These are phyloP conservation scores for Slavum lentiscoides DNA, from an alignment of 2,888 invertebrate species.

Conservation along the genomic window DNA sequence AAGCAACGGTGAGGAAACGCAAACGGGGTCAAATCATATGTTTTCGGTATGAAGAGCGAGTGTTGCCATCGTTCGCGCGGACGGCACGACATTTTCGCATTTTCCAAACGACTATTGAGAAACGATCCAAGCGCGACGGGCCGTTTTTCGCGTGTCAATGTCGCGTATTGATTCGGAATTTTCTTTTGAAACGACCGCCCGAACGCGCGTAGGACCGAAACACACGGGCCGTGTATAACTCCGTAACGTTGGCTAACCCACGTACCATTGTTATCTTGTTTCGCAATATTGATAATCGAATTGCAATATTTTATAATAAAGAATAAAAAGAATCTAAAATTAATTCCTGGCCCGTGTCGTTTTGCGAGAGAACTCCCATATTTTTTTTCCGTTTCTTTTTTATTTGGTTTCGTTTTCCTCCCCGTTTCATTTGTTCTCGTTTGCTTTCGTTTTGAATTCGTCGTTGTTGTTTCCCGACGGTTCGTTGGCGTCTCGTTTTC, in stretches of 20 bases:
- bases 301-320: background rate
- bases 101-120: background rate
- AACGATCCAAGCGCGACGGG: background rate
- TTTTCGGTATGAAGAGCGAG: slow-evolving; percentile 6
- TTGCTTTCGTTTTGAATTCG: too few species aligned
- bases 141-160: background rate
- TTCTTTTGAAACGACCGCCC: background rate
- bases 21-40: slow-evolving; percentile 11
- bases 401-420: background rate
- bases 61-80: slow-evolving; percentile 5
- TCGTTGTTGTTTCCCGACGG: background rate
- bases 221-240: background rate
- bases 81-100: background rate
- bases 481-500: background rate
- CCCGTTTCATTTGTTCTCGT: too few species aligned
- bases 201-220: too few species aligned
- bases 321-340: slow-evolving; percentile 33
- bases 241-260: slow-evolving; percentile 23
- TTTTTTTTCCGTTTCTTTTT: background rate
- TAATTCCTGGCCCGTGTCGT: slow-evolving; percentile 13
- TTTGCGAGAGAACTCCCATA: background rate
- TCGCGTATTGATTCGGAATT: too few species aligned
- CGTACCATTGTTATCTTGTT: slow-evolving; percentile 38
- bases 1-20: background rate
- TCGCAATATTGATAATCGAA: slow-evolving; percentile 38